Evolutionary conservation across 1,140 invertebrate species (phyloP).

Genomic region (Rhyacophila brunnea): DNA sequence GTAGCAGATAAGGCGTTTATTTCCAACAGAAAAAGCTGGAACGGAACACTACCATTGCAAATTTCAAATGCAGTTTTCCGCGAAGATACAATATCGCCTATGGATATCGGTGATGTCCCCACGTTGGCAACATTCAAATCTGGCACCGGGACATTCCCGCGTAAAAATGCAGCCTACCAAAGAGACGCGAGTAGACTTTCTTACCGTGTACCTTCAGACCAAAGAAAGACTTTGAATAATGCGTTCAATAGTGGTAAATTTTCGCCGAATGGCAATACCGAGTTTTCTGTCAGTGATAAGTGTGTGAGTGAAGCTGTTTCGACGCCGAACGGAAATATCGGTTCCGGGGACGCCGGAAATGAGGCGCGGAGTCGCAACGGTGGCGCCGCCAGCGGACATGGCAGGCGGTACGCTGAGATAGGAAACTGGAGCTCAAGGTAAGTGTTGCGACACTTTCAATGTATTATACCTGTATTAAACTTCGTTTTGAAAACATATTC

Average conservation of each 20-base stretch:
- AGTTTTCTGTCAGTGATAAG: not conserved
- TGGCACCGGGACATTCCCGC: conserved; percentile 37
- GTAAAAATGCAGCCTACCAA: conserved; percentile 18
- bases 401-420: conserved; percentile 54
- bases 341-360: conserved; percentile 50
- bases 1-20: conserved; percentile 49
- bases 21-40: conserved; percentile 54
- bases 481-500: too few species aligned
- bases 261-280: not conserved
- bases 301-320: conserved; percentile 42
- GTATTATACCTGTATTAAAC: too few species aligned
- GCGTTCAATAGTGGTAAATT: not conserved
- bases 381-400: conserved; percentile 45
- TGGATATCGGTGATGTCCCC: conserved; percentile 23
- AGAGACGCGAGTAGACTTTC: conserved; percentile 7
- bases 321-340: conserved; percentile 53
- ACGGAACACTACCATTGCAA: conserved; percentile 52
- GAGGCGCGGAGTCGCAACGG: conserved; percentile 52
- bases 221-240: conserved; percentile 9
- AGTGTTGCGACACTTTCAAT: too few species aligned
- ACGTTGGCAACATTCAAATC: conserved; percentile 51
- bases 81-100: conserved; percentile 16
- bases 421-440: conserved; percentile 54
- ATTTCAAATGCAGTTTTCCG: conserved; percentile 37
- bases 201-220: conserved; percentile 2